Evolutionary conservation across 2,797 vertebrate genomes (phyloP), one percentile per base, ranked within the genome.

Genomic region (Synaphobranchus kaupii): DNA sequence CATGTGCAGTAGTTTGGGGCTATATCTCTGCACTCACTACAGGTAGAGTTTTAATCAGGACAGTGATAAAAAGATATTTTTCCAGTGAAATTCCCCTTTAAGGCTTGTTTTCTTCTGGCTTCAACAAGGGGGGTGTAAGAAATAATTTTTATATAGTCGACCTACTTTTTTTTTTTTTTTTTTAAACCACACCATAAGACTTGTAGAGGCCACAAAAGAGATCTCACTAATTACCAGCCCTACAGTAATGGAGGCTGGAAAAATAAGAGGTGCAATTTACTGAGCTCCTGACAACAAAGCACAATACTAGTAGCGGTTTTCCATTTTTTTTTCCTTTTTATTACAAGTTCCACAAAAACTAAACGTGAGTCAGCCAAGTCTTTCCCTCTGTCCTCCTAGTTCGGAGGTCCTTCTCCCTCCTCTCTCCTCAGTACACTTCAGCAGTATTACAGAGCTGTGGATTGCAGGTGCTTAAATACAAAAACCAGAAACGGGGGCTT

Each of bases 311-410:
- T 2, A 44, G 25, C 9, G 15, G 10, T 87, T 90, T 85, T 22
- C 88, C 58, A 91, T 90, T 88, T 47, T 66, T 90, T 82, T 84
- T 58, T 87, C 88, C 13, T 89, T 94, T 95, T 91, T 80, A 86
- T 88, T 58, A 93, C 91, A 92, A 76, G n/a, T 85, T 90, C 80
- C 92, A 93, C 86, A 91, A 92, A 83, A 92, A 48, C 90, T 93
- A 94, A 91, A 91, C 93, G 90, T 47, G 15, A 76, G 2, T 15
- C 34, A 48, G 22, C 20, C 15, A 89, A 92, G 89, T 86, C 31
- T 47, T 56, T 68, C 81, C 22, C 22, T 34, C 84, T 56, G 15
- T 39, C 52, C 52, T 20, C 47, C 47, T 50, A 48, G 17, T 22
- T 39, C 12, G 50, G 71, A 66, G 56, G n/a, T 83, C 87, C 22